phyloP scores from a whole-genome alignment of 2,888 invertebrate species.

The Leucophenga maculata region DNA sequence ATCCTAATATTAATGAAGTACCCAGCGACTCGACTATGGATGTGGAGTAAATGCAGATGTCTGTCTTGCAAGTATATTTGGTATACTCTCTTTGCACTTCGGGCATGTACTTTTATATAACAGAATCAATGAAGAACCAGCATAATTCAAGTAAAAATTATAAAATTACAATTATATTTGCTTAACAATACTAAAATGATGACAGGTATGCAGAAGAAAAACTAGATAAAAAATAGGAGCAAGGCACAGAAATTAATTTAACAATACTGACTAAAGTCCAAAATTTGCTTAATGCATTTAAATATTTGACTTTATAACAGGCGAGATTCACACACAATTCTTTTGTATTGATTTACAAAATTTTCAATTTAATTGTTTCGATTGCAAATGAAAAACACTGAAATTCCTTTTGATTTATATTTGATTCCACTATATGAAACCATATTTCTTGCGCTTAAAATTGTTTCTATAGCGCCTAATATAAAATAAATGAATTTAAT shows the following conservation, averaged over 20 bases:
- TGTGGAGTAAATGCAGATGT: constrained; percentile 60
- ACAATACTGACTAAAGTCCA: background rate
- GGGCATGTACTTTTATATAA: background rate
- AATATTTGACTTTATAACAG: background rate
- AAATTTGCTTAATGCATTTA: constrained; percentile 19
- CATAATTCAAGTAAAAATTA: background rate
- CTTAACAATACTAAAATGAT: constrained; percentile 13
- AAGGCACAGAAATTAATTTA: background rate
- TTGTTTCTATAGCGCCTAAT: constrained; percentile 8
- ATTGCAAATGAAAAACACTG: background rate
- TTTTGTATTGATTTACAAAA: constrained; percentile 3
- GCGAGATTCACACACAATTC: background rate
- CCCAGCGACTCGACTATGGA: constrained; percentile 68
- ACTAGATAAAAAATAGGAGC: background rate
- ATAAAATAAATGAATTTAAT: constrained; percentile 19
- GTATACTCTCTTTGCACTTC: background rate
- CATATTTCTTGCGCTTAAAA: background rate
- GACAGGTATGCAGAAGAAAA: background rate
- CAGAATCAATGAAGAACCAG: background rate
- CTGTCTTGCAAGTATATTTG: background rate
- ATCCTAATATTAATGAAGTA: constrained; percentile 49
- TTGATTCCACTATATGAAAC: background rate
- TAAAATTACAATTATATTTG: constrained; percentile 2
- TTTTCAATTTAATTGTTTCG: background rate
- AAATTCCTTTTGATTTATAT: background rate